phyloP scores from a whole-genome alignment of 2,888 invertebrate species.

The Molanna angustata region DNA sequence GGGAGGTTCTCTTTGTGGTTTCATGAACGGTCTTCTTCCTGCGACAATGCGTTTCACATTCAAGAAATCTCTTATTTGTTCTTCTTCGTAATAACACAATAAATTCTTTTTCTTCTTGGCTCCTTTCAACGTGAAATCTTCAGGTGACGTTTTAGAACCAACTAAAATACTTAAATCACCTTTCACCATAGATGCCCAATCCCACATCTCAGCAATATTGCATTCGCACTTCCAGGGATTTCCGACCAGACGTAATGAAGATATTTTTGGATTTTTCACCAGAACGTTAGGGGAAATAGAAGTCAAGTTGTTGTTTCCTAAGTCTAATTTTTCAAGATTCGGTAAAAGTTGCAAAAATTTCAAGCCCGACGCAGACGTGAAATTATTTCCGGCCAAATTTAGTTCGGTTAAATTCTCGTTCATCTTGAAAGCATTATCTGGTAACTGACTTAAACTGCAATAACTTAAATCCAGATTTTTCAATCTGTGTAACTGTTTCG shows the following conservation, averaged over 20 bases:
- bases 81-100: conserved; percentile 62
- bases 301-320: conserved; percentile 62
- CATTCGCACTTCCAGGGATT: conserved; percentile 71
- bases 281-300: conserved; percentile 58
- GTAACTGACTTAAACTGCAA: conserved; percentile 60
- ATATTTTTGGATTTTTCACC: conserved; percentile 55
- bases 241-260: conserved; percentile 61
- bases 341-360: conserved; percentile 55
- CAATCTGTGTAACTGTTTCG: conserved; percentile 62
- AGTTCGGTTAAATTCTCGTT: conserved; percentile 62
- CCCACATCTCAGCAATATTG: conserved; percentile 67
- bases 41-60: conserved; percentile 53
- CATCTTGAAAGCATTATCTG: conserved; percentile 58
- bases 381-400: conserved; percentile 58
- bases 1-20: conserved; percentile 56
- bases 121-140: conserved; percentile 61
- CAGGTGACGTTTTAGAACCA: conserved; percentile 62
- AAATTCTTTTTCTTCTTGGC: conserved; percentile 64
- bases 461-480: conserved; percentile 64
- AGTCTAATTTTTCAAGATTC: conserved; percentile 58
- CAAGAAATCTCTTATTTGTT: conserved; percentile 52
- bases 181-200: conserved; percentile 66
- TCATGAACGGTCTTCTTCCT: conserved; percentile 56
- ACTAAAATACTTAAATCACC: conserved; percentile 62
- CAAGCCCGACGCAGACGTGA: conserved; percentile 50